phyloP scores from a whole-genome alignment of 1,140 invertebrate species.

The Apocrypta bakeri region DNA sequence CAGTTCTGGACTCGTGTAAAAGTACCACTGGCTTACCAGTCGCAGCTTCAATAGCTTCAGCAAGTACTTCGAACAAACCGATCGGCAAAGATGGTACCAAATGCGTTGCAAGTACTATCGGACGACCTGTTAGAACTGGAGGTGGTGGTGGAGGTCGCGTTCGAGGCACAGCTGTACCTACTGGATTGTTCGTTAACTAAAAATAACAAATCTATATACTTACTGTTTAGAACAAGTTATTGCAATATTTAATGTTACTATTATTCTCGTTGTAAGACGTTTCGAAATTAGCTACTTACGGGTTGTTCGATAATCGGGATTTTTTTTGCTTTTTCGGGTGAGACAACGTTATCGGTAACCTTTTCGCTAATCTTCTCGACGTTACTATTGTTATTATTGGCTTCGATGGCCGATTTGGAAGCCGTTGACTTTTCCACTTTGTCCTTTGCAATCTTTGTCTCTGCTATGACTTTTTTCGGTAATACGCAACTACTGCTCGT shows the following conservation, averaged over 20 bases:
- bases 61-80: conserved; percentile 72
- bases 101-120: conserved; percentile 73
- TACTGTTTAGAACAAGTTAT: too few relatives aligned
- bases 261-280: too few relatives aligned
- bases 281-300: conserved; percentile 31
- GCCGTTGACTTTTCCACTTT: neutral
- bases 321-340: conserved; percentile 38
- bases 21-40: conserved; percentile 69
- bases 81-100: conserved; percentile 75
- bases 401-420: neutral
- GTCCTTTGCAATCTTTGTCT: conserved; percentile 8
- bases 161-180: conserved; percentile 30
- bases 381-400: neutral
- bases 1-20: conserved; percentile 72
- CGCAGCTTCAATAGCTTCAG: conserved; percentile 72
- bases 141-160: conserved; percentile 36
- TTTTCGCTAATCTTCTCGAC: neutral
- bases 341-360: neutral
- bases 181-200: conserved; percentile 6
- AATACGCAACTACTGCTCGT: neutral
- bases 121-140: conserved; percentile 50
- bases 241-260: too few relatives aligned
- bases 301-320: conserved; percentile 51
- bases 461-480: conserved; percentile 7
- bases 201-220: neutral